Evolutionary conservation across 2,797 vertebrate genomes (phyloP).

Genomic region (Dryobates pubescens): DNA sequence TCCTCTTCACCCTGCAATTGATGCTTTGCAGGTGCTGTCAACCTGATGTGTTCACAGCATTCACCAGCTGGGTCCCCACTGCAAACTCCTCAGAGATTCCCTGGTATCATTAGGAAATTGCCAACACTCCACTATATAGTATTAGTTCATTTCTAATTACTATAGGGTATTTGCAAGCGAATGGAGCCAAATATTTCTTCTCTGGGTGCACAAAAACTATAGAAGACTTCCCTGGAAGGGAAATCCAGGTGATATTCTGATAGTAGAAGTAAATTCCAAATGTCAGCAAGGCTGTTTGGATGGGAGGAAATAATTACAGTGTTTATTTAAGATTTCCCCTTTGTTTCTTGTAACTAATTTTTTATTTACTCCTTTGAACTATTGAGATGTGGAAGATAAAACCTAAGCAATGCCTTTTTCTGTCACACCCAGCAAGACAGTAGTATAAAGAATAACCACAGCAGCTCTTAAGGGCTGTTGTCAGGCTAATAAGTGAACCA

Average conservation of each 20-base stretch:
- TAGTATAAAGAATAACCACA: neutral
- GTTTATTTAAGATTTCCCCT: neutral
- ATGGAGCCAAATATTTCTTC: neutral
- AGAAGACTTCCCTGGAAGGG: neutral
- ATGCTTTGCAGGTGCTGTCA: neutral
- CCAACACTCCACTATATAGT: neutral
- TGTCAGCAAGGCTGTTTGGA: neutral
- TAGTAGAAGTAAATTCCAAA: neutral
- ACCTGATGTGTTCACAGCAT: neutral
- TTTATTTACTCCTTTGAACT: neutral
- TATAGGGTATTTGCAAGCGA: neutral
- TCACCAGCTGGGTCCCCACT: neutral
- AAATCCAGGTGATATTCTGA: neutral
- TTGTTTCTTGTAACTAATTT: neutral
- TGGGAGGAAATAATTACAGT: neutral
- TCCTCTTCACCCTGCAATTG: rapidly evolving
- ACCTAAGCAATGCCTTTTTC: neutral
- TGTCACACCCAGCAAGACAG: neutral
- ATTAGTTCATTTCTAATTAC: neutral
- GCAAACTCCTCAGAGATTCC: neutral
- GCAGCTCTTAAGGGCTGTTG: neutral
- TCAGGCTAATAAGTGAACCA: neutral
- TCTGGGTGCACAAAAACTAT: neutral
- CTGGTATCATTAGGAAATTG: neutral
- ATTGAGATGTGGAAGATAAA: neutral